phyloP scores from a whole-genome alignment of 2,113 vertebrate genomes.

The Gasterosteus nipponicus region DNA sequence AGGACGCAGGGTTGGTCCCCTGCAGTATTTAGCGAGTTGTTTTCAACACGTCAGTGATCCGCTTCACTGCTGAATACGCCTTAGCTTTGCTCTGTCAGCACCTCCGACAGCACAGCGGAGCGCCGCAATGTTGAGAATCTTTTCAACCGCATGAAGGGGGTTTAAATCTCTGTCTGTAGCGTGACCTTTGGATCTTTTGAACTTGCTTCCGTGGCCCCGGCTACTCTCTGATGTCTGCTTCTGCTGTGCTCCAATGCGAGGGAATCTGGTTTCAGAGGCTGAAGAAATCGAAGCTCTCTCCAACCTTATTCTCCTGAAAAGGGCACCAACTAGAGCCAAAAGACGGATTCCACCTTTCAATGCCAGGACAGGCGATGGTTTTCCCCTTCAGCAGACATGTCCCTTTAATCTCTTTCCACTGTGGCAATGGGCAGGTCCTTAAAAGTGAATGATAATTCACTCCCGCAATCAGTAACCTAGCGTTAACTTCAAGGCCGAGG shows the following conservation, averaged over 20 bases:
- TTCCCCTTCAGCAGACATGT: conserved; percentile 26
- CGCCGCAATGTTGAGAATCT: background rate
- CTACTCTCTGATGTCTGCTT: conserved; percentile 22
- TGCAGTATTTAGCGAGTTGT: background rate
- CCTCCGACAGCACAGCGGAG: background rate
- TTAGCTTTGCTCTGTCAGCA: background rate
- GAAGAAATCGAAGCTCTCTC: conserved; percentile 39
- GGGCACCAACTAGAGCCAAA: conserved; percentile 1
- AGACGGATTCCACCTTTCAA: background rate
- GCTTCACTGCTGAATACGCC: background rate
- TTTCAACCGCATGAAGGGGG: background rate
- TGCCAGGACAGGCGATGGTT: conserved; percentile 6
- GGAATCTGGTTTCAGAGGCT: conserved; percentile 40
- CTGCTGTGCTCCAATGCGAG: background rate
- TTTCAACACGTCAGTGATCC: conserved; percentile 2
- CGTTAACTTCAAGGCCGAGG: background rate
- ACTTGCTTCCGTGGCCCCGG: background rate
- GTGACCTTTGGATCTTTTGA: conserved; percentile 3
- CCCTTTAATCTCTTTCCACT: background rate
- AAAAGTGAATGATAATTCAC: background rate
- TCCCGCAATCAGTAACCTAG: background rate
- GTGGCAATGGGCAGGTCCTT: background rate
- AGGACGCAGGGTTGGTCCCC: background rate
- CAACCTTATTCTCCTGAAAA: conserved; percentile 16
- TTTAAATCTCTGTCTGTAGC: conserved; percentile 28